Conservation (phyloP, 2,888 invertebrate genomes). For the Leucophora obtusa region DNA sequence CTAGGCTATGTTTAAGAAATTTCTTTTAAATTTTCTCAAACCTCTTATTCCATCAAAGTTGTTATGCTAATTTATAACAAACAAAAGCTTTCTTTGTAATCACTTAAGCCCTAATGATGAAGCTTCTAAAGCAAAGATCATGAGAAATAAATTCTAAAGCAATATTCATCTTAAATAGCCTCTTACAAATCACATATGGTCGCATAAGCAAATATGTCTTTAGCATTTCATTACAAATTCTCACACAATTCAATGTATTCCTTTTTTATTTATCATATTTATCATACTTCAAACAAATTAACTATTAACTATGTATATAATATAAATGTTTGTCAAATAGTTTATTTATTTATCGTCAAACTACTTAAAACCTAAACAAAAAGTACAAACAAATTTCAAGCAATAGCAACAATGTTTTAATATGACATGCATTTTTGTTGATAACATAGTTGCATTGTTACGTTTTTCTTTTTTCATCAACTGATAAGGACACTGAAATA, state of each 20-base stretch:
- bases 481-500: constrained; percentile 1
- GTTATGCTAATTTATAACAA: background rate
- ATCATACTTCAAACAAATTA: constrained; percentile 3
- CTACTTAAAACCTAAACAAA: background rate
- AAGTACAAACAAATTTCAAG: background rate
- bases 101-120: background rate
- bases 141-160: background rate
- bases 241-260: background rate
- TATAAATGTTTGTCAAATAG: background rate
- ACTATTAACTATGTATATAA: too few relatives aligned
- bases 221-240: background rate
- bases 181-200: background rate
- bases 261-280: background rate
- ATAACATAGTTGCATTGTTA: background rate
- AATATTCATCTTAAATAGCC: too few relatives aligned
- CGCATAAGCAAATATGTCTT: background rate
- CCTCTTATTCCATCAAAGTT: background rate
- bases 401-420: background rate
- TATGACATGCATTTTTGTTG: background rate
- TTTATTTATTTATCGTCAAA: background rate
- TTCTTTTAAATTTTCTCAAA: background rate
- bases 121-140: background rate
- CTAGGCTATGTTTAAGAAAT: too few relatives aligned
- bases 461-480: background rate
- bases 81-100: constrained; percentile 1